Base-by-base conservation (phyloP, 1,140 invertebrate genomes). In the Aphidius ervi region DNA sequence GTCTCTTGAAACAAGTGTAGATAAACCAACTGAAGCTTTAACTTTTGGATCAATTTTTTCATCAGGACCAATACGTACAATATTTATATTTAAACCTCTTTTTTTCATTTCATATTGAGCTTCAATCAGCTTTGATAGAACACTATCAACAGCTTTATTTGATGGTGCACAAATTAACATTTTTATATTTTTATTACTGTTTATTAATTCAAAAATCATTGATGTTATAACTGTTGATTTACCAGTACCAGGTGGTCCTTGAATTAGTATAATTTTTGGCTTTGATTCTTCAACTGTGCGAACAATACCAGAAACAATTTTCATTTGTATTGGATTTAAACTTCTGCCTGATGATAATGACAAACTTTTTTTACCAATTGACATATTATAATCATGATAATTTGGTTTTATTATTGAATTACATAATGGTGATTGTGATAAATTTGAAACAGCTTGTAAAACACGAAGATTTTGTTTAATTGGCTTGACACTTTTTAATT, bases 111-210 rank as follows among this genome's bases (percentile, higher is more conserved):
- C 23, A 31, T 31, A 3, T 3, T 31, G 23, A 31, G 4, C 23
- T 3, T 31, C 23, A 31, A 31, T 31, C 1, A 31, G 0, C 4
- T 31, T 31, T 31, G 1, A 41, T 9, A 56, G 43, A 5, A 49
- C 20, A 49, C 10, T n/a, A 55, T 55, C 49, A 60, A 60, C 20
- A 9, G 63, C 48, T 40, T 48, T 10, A 39, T 53, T 54, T 37
- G 48, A 58, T 7, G 49, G 31, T 6, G n/a, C 47, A 45, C 58
- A 59, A 5, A 59, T 16, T 54, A 63, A 45, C 9, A 59, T 41
- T 53, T 60, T 46, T 31, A 31, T 31, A 31, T 31, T 31, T 31
- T 31, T 31, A 31, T 31, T 31, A 3, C 4, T 31, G 2, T 8
- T 46, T 3, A 31, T 3, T 31, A 31, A 31, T 31, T 31, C 23